Evolutionary conservation across 2,888 invertebrate species (phyloP).

Genomic region (Ethmia dodecea): DNA sequence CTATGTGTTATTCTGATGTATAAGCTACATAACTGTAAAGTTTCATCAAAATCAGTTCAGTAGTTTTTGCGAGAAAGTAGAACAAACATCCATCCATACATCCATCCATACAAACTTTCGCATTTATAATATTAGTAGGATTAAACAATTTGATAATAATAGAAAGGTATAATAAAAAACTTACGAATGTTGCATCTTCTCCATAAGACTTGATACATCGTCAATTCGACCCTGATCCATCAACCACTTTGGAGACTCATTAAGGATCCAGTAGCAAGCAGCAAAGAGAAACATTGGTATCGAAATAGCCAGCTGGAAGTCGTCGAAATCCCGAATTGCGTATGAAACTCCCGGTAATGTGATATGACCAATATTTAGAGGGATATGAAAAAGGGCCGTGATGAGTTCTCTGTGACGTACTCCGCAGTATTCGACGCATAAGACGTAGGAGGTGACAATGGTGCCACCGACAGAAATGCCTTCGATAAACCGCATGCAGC

Average conservation of each 20-base stretch:
- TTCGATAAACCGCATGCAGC: slow-evolving; percentile 46
- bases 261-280: slow-evolving; percentile 28
- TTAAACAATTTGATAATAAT: no score
- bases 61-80: no score
- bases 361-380: slow-evolving; percentile 49
- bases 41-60: no score
- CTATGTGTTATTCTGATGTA: no score
- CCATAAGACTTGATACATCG: slow-evolving; percentile 38
- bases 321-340: slow-evolving; percentile 41
- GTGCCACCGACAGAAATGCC: slow-evolving; percentile 51
- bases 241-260: slow-evolving; percentile 62
- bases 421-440: slow-evolving; percentile 50
- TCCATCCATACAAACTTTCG: no score
- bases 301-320: slow-evolving; percentile 47
- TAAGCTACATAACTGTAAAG: no score
- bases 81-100: no score
- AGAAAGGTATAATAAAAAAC: neutral
- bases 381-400: slow-evolving; percentile 48
- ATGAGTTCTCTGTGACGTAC: slow-evolving; percentile 41
- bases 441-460: slow-evolving; percentile 50
- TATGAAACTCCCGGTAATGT: slow-evolving; percentile 49
- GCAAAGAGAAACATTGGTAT: slow-evolving; percentile 44
- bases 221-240: slow-evolving; percentile 41
- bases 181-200: slow-evolving; percentile 33
- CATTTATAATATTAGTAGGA: no score